Percentiles rank a stretch among this genome's conserved stretches.
phyloP scores from a whole-genome alignment of 2,797 vertebrate genomes.

The Odontamblyopus rebecca region DNA sequence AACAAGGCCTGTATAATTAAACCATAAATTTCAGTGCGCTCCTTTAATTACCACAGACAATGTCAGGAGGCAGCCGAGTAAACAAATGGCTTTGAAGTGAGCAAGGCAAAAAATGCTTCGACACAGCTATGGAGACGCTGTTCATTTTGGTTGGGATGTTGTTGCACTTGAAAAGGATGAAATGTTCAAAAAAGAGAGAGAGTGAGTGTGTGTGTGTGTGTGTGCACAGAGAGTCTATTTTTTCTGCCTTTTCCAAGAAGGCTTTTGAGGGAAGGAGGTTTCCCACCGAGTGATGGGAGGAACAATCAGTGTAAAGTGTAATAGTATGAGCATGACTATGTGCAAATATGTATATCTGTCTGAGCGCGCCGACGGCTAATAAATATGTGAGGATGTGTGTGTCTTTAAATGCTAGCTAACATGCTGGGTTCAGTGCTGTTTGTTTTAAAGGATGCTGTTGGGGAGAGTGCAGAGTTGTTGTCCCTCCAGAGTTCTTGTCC shows the following conservation, averaged over 20 bases:
- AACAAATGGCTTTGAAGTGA: slow-evolving; percentile 78
- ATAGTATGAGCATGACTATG: slow-evolving; percentile 48
- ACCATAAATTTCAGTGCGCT: slow-evolving; percentile 76
- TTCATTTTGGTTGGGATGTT: slow-evolving; percentile 68
- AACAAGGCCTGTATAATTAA: slow-evolving; percentile 79
- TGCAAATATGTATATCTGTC: slow-evolving; percentile 58
- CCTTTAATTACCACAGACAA: slow-evolving; percentile 80
- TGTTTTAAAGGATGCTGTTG: slow-evolving; percentile 43
- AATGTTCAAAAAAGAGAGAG: slow-evolving; percentile 65
- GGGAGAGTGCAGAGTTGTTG: slow-evolving; percentile 27
- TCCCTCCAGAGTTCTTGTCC: slow-evolving; percentile 42
- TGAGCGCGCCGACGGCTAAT: slow-evolving; percentile 35
- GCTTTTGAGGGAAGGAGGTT: slow-evolving; percentile 70
- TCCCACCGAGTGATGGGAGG: slow-evolving; percentile 58
- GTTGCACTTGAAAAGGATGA: slow-evolving; percentile 72
- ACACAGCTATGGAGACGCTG: slow-evolving; percentile 66
- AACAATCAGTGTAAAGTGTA: slow-evolving; percentile 48
- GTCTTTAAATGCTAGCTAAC: slow-evolving; percentile 27
- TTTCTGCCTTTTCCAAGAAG: slow-evolving; percentile 49
- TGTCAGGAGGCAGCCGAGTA: slow-evolving; percentile 75
- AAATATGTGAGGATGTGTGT: slow-evolving; percentile 29
- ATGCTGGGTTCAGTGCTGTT: slow-evolving; percentile 14
- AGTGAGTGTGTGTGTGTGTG: slow-evolving; percentile 40
- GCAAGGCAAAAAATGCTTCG: slow-evolving; percentile 56
- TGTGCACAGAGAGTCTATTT: slow-evolving; percentile 44